These are phyloP conservation scores for Ceratina japonica DNA, from an alignment of 1,140 invertebrate genomes.

Conservation along the genomic window DNA sequence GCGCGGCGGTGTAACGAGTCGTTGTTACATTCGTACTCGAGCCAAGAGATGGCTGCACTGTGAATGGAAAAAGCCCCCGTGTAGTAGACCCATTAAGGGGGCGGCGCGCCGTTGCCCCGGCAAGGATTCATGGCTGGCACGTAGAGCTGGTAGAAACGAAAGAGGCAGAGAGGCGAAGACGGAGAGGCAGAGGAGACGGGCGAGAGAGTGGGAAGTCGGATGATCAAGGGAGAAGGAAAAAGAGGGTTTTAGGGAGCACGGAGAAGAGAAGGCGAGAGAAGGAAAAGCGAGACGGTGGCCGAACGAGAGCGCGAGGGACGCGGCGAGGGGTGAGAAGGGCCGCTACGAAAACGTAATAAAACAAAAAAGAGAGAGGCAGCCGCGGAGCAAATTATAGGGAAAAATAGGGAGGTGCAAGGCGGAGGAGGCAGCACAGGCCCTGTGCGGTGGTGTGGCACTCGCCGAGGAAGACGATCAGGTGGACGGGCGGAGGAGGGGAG, in stretches of 20 bases:
- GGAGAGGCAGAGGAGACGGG: constrained; percentile 39
- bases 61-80: constrained; percentile 71
- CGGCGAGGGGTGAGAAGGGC: constrained; percentile 43
- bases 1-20: constrained; percentile 31
- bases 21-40: constrained; percentile 34
- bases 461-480: constrained; percentile 54
- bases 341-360: constrained; percentile 70
- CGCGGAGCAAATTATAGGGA: constrained; percentile 76
- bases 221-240: constrained; percentile 4
- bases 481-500: constrained; percentile 58
- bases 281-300: constrained; percentile 1
- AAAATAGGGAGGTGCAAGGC: constrained; percentile 68
- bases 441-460: constrained; percentile 50
- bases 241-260: not conserved
- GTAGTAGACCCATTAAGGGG: constrained; percentile 78
- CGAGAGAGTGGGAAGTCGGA: constrained; percentile 48
- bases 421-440: constrained; percentile 47
- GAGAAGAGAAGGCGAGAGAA: not conserved
- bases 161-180: constrained; percentile 35
- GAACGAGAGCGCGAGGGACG: not conserved
- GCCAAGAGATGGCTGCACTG: constrained; percentile 73
- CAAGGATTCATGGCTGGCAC: constrained; percentile 78
- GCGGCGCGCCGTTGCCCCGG: constrained; percentile 72
- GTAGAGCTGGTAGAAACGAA: constrained; percentile 53
- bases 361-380: constrained; percentile 60